A percentile compares a stretch with the other conserved stretches of the same genome.
Evolutionary conservation across 2,797 vertebrate species (phyloP).

Genomic region (Morelia viridis): DNA sequence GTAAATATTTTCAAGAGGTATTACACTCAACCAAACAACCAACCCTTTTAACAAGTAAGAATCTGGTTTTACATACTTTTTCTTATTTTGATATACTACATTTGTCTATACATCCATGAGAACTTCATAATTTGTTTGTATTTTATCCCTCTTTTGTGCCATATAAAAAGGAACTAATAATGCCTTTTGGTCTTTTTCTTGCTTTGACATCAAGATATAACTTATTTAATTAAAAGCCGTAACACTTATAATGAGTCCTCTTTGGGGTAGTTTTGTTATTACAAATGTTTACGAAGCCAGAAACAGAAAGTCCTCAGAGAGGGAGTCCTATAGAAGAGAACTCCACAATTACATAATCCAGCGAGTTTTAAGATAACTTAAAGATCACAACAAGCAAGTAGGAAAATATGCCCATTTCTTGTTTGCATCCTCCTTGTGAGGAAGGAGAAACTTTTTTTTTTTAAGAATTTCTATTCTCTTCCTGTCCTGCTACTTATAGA

Average conservation of each 20-base stretch:
- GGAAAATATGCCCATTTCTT: not conserved
- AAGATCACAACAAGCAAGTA: not conserved
- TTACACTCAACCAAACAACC: conserved; percentile 9
- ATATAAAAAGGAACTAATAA: conserved; percentile 63
- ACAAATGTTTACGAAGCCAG: conserved; percentile 58
- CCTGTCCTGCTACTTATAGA: not conserved
- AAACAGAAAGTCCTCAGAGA: conserved; percentile 47
- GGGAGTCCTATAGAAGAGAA: conserved; percentile 41
- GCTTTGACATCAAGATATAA: conserved; percentile 55
- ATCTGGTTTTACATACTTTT: conserved; percentile 60
- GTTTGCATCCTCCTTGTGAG: not conserved
- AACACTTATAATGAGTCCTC: conserved; percentile 51
- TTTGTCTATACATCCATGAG: conserved; percentile 61
- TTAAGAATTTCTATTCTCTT: not conserved
- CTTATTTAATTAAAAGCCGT: conserved; percentile 52
- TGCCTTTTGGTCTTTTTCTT: conserved; percentile 55
- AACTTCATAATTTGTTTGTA: conserved; percentile 51
- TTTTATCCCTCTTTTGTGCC: conserved; percentile 63
- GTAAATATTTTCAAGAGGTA: conserved; percentile 32
- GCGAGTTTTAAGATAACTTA: conserved; percentile 36
- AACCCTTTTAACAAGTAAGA: conserved; percentile 47
- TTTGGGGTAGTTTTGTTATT: conserved; percentile 58
- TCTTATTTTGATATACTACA: conserved; percentile 46
- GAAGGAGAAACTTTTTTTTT: not conserved
- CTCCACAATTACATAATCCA: conserved; percentile 57